Evolutionary conservation across 2,113 vertebrate genomes (phyloP).

Genomic region (Melanocharis versteri): DNA sequence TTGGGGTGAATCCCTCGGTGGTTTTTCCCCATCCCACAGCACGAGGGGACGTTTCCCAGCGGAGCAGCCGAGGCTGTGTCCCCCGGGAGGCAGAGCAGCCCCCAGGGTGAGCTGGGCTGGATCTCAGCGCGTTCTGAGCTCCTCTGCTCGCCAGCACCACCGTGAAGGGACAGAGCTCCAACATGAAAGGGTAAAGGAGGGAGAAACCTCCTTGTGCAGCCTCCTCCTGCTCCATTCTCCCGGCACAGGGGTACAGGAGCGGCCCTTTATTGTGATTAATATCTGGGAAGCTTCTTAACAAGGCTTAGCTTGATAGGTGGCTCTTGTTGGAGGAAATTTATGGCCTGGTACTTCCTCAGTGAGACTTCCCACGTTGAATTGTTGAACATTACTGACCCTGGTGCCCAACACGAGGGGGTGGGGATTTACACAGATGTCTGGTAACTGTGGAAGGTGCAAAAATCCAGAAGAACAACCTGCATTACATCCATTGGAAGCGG

Average conservation of each 20-base stretch:
- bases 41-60: background rate
- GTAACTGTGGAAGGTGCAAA: slow-evolving; percentile 71
- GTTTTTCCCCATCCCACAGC: background rate
- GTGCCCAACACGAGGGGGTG: slow-evolving; percentile 69
- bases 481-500: slow-evolving; percentile 64
- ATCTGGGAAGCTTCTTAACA: slow-evolving; percentile 68
- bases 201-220: background rate
- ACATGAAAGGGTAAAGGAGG: background rate
- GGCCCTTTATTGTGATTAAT: slow-evolving; percentile 54
- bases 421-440: slow-evolving; percentile 72
- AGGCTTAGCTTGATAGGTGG: slow-evolving; percentile 63
- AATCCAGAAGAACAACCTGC: slow-evolving; percentile 69
- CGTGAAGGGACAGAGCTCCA: background rate
- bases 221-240: background rate
- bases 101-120: fast-evolving
- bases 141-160: background rate
- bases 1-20: fast-evolving
- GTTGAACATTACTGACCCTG: slow-evolving; percentile 76
- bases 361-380: slow-evolving; percentile 81
- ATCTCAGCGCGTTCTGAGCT: fast-evolving
- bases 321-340: slow-evolving; percentile 80
- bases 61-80: background rate
- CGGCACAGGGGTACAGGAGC: background rate
- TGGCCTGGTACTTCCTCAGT: slow-evolving; percentile 75
- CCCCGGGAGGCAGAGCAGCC: background rate